A percentile compares a stretch with the other conserved stretches of the same genome.
phyloP scores from a whole-genome alignment of 2,797 vertebrate genomes.

The Poeciliopsis gracilis region DNA sequence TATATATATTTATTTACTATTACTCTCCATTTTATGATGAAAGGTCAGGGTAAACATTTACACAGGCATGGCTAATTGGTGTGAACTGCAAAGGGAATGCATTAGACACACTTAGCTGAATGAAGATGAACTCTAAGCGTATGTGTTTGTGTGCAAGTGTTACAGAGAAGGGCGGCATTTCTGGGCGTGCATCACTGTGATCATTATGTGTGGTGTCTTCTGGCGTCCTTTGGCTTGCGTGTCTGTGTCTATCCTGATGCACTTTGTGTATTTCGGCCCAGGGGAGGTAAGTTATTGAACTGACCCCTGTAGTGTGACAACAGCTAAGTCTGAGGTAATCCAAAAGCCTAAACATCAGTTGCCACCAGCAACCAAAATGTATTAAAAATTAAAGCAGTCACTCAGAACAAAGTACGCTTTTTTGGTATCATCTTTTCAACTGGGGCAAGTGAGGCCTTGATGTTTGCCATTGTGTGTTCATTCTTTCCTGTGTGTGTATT shows the following conservation, averaged over 20 bases:
- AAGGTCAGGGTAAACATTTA: constrained; percentile 55
- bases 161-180: constrained; percentile 13
- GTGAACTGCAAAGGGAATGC: constrained; percentile 44
- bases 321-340: constrained; percentile 63
- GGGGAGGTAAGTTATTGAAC: constrained; percentile 68
- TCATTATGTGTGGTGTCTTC: constrained; percentile 3
- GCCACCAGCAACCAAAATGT: constrained; percentile 62
- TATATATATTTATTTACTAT: constrained; percentile 15
- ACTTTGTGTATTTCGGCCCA: constrained; percentile 57
- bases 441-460: constrained; percentile 21
- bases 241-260: constrained; percentile 51
- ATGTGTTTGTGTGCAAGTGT: constrained; percentile 7
- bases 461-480: constrained; percentile 12
- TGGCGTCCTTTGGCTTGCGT: constrained; percentile 28
- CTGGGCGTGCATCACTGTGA: constrained; percentile 21
- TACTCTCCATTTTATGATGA: constrained; percentile 44
- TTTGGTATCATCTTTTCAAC: constrained; percentile 36
- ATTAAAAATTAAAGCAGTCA: constrained; percentile 72
- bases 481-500: constrained; percentile 8
- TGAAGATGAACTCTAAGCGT: constrained; percentile 28
- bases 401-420: constrained; percentile 68
- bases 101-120: constrained; percentile 46
- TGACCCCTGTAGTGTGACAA: constrained; percentile 76
- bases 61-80: constrained; percentile 63
- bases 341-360: constrained; percentile 58